A percentile compares a stretch with the other conserved stretches of the same genome.
phyloP scores from a whole-genome alignment of 2,797 vertebrate species.

The Cryptoblepharus egeriae region DNA sequence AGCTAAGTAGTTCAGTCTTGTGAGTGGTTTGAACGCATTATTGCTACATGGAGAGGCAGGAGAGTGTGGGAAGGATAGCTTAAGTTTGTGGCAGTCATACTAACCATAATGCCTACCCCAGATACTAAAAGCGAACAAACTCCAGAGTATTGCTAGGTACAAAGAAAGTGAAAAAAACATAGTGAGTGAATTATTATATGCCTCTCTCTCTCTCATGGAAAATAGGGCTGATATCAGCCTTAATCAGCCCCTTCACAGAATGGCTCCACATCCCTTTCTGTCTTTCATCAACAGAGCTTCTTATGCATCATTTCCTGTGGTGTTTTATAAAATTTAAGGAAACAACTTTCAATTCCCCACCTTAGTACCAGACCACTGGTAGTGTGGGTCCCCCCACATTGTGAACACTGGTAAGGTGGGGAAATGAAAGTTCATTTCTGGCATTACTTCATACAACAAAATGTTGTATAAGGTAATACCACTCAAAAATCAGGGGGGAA shows the following conservation, averaged over 20 bases:
- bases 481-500: not conserved
- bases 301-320: not conserved
- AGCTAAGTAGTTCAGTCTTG: too few relatives aligned
- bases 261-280: not conserved
- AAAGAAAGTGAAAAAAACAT: not conserved
- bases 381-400: too few relatives aligned
- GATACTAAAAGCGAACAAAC: too few relatives aligned
- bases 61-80: too few relatives aligned
- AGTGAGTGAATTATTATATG: not conserved
- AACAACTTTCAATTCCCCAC: not conserved
- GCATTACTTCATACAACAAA: not conserved
- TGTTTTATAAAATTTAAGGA: slow-evolving; percentile 15
- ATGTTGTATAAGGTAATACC: not conserved
- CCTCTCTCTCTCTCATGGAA: not conserved
- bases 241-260: not conserved
- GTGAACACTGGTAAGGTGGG: too few relatives aligned
- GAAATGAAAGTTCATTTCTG: too few relatives aligned
- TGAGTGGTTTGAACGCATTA: too few relatives aligned
- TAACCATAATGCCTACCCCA: too few relatives aligned
- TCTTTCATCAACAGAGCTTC: not conserved
- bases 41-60: too few relatives aligned
- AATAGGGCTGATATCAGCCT: not conserved
- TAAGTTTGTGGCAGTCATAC: too few relatives aligned
- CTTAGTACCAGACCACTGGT: too few relatives aligned
- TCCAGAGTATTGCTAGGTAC: not conserved